phyloP scores from a whole-genome alignment of 1,140 invertebrate species.

The Drosophila pseudoobscura region DNA sequence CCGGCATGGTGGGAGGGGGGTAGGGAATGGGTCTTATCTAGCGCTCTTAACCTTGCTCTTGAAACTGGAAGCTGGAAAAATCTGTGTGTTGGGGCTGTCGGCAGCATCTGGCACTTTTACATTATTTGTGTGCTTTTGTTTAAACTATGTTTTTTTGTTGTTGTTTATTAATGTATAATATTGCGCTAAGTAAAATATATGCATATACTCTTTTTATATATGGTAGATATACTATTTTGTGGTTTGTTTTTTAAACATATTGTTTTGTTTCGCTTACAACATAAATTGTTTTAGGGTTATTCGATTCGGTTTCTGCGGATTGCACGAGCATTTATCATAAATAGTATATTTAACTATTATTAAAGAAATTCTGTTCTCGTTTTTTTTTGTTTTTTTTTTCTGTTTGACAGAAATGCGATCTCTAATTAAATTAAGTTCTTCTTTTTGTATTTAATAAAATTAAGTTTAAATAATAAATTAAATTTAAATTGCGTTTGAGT shows the following conservation, averaged over 20 bases:
- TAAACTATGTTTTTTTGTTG: constrained; percentile 38
- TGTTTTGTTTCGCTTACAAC: constrained; percentile 42
- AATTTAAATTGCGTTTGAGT: constrained; percentile 38
- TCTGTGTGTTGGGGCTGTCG: constrained; percentile 7
- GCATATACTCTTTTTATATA: constrained; percentile 34
- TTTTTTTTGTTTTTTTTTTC: constrained; percentile 32
- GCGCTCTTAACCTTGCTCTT: constrained; percentile 76
- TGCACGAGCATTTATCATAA: constrained; percentile 57
- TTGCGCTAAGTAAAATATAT: constrained; percentile 77
- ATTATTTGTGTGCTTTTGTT: constrained; percentile 15
- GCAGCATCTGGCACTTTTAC: constrained; percentile 21
- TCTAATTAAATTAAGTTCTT: constrained; percentile 49
- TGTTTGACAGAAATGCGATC: constrained; percentile 75
- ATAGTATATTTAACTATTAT: constrained; percentile 71
- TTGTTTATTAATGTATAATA: constrained; percentile 63
- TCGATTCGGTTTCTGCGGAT: constrained; percentile 44
- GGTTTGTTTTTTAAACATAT: constrained; percentile 59
- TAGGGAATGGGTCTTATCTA: constrained; percentile 17
- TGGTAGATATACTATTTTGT: constrained; percentile 52
- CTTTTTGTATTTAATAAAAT: constrained; percentile 8
- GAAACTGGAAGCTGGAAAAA: constrained; percentile 48
- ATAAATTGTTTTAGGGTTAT: constrained; percentile 40
- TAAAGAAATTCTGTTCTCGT: constrained; percentile 13
- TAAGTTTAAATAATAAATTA: constrained; percentile 45
- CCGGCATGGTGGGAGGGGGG: not conserved